Conservation (phyloP, 2,797 vertebrate species). For the Labeo calbasu region DNA sequence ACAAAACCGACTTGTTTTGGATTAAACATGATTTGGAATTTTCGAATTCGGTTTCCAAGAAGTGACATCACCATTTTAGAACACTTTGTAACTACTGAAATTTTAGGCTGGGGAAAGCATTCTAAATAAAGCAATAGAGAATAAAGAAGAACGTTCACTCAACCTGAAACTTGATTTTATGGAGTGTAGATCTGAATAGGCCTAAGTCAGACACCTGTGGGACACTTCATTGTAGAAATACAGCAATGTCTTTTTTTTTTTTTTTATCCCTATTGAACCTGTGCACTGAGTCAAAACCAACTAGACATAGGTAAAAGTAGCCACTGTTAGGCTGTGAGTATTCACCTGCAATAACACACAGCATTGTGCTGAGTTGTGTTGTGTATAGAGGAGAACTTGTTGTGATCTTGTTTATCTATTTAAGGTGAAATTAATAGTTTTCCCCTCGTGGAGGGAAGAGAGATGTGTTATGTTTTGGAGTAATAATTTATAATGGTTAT, state of each 20-base stretch:
- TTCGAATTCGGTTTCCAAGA: conserved; percentile 1
- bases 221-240: conserved; percentile 30
- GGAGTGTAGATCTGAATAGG: conserved; percentile 15
- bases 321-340: conserved; percentile 46
- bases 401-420: conserved; percentile 52
- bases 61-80: conserved; percentile 6
- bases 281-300: conserved; percentile 55
- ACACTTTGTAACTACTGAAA: conserved; percentile 55
- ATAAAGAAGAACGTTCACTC: neutral
- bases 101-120: neutral
- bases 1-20: neutral
- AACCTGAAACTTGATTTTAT: conserved; percentile 38
- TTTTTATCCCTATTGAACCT: conserved; percentile 43
- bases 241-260: conserved; percentile 31
- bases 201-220: neutral
- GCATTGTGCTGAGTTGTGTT: conserved; percentile 52
- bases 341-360: conserved; percentile 59
- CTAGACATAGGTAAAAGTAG: conserved; percentile 57
- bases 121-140: conserved; percentile 54
- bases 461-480: conserved; percentile 50
- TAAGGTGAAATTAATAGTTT: conserved; percentile 41
- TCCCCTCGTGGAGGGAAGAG: conserved; percentile 28
- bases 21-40: neutral
- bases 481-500: conserved; percentile 53
- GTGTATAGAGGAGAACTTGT: conserved; percentile 53